These are phyloP conservation scores for Cisticola juncidis DNA, from an alignment of 2,113 vertebrate genomes.

Conservation along the genomic window DNA sequence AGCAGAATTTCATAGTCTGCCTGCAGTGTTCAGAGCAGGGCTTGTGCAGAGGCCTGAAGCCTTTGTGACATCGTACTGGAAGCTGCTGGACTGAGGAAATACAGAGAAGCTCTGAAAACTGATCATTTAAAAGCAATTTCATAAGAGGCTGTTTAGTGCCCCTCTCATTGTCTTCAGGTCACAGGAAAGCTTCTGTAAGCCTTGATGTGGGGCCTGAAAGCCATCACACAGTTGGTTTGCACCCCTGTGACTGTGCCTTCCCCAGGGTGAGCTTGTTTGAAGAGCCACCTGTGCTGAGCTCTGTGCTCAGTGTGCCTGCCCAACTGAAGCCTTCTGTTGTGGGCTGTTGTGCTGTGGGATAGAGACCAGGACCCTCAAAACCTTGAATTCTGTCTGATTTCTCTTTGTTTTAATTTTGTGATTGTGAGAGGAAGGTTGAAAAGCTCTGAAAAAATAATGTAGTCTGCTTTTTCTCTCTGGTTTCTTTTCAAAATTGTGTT, in stretches of 20 bases:
- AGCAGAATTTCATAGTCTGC: no score
- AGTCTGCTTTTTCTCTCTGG: background rate
- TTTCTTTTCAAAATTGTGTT: background rate
- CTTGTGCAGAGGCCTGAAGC: background rate
- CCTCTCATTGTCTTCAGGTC: background rate
- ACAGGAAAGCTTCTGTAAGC: background rate
- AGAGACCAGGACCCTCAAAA: background rate
- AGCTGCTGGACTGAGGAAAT: background rate
- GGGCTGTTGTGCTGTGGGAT: background rate
- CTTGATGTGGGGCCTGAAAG: conserved; percentile 3
- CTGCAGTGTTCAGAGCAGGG: background rate
- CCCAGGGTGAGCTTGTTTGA: background rate
- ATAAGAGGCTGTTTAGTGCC: background rate
- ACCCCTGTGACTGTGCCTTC: background rate
- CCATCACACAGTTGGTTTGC: background rate
- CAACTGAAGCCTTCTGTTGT: conserved; percentile 19
- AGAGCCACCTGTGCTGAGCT: conserved; percentile 24
- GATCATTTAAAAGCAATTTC: background rate
- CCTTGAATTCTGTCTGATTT: background rate
- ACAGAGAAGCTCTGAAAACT: background rate
- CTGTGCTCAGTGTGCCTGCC: background rate
- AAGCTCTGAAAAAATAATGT: background rate
- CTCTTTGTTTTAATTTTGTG: background rate
- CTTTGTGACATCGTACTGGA: background rate
- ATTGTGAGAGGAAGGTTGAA: background rate